Evolutionary conservation across 2,888 invertebrate species (phyloP).

Genomic region (Osmoderma eremita): DNA sequence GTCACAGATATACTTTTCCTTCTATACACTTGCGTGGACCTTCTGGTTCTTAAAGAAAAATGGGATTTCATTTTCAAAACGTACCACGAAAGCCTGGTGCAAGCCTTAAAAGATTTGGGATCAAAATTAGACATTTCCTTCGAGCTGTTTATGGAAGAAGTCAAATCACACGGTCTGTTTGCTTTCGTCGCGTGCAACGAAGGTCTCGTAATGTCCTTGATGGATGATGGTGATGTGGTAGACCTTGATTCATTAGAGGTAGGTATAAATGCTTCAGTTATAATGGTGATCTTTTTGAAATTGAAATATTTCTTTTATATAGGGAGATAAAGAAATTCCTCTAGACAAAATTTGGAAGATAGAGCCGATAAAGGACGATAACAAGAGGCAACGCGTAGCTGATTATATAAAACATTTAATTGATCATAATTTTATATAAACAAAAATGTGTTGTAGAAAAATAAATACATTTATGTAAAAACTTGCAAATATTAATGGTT

Average conservation of each 20-base stretch:
- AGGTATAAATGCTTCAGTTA: constrained; percentile 42
- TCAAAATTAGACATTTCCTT: constrained; percentile 68
- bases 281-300: constrained; percentile 14
- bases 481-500: too few relatives aligned
- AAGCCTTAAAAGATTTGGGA: constrained; percentile 69
- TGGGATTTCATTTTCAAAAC: constrained; percentile 68
- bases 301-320: constrained; percentile 39
- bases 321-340: constrained; percentile 68
- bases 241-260: constrained; percentile 69
- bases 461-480: background rate
- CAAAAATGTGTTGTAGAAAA: too few relatives aligned
- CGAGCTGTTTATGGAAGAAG: constrained; percentile 65
- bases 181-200: constrained; percentile 69
- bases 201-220: constrained; percentile 67
- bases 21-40: constrained; percentile 70
- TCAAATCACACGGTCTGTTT: constrained; percentile 67
- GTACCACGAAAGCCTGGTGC: constrained; percentile 69
- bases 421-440: constrained; percentile 56
- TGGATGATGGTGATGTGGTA: constrained; percentile 69
- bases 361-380: constrained; percentile 69
- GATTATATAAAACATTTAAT: constrained; percentile 73
- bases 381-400: constrained; percentile 71
- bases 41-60: constrained; percentile 66
- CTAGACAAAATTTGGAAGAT: constrained; percentile 74
- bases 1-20: constrained; percentile 69